Evolutionary conservation across 2,888 invertebrate genomes (phyloP).

Genomic region (Andrena minutula): DNA sequence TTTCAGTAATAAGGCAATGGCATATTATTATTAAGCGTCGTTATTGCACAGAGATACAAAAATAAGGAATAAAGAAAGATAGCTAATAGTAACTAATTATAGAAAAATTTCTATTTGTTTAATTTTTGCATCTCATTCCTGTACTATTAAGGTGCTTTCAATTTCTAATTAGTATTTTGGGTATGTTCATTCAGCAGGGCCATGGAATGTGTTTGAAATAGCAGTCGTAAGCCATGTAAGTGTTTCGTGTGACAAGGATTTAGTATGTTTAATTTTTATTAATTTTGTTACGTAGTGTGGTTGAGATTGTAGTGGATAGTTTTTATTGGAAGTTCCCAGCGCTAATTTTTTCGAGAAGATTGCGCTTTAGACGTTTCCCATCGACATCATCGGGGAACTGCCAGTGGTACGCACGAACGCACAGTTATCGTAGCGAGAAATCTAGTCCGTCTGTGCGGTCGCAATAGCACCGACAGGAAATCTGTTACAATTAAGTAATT

Average conservation of each 20-base stretch:
- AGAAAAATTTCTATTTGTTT: no score
- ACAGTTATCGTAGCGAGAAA: slow-evolving; percentile 49
- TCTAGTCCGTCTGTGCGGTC: slow-evolving; percentile 40
- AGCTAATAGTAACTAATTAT: no score
- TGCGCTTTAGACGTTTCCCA: slow-evolving; percentile 1
- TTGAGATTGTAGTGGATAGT: not conserved
- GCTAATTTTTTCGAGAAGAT: not conserved
- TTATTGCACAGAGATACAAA: no score
- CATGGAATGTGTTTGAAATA: no score
- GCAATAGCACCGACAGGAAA: slow-evolving; percentile 68
- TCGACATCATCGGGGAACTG: slow-evolving; percentile 26
- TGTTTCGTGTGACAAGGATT: no score
- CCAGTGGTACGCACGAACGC: not conserved
- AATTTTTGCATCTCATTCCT: no score
- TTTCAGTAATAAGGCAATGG: no score
- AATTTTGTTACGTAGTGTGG: not conserved
- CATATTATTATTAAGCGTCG: no score
- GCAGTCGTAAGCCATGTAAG: not conserved
- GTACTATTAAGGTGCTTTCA: no score
- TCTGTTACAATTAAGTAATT: slow-evolving; percentile 76
- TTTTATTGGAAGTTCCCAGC: not conserved
- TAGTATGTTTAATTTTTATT: not conserved
- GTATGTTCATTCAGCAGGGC: no score
- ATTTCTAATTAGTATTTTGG: no score
- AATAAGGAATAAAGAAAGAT: no score